Percentiles rank a stretch among this genome's conserved stretches.
These are phyloP conservation scores for Planiliza haematocheilus DNA, from an alignment of 2,113 vertebrate genomes.

Conservation along the genomic window DNA sequence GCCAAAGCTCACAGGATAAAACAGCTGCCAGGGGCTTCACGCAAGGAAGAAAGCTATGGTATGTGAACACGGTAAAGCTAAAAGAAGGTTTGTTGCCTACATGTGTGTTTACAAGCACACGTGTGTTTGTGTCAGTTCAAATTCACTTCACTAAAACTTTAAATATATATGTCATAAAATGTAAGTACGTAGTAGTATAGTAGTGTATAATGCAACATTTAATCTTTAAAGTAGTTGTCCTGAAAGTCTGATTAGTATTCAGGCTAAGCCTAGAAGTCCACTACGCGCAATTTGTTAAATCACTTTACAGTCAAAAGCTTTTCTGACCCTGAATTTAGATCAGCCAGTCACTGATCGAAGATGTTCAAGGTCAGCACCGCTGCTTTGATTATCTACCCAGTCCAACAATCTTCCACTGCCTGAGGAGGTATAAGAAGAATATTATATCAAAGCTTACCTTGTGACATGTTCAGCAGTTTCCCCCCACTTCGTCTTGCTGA, in stretches of 20 bases:
- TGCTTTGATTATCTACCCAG: slow-evolving; percentile 44
- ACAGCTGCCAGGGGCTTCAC: slow-evolving; percentile 73
- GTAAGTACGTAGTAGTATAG: too few relatives aligned
- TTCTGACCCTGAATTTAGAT: slow-evolving; percentile 57
- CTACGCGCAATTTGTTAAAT: slow-evolving; percentile 54
- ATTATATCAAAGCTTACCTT: slow-evolving; percentile 67
- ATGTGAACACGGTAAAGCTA: slow-evolving; percentile 61
- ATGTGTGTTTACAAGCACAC: slow-evolving; percentile 20
- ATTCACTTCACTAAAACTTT: slow-evolving; percentile 3
- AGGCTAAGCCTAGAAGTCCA: slow-evolving; percentile 10
- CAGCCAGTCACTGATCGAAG: slow-evolving; percentile 32
- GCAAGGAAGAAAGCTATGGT: slow-evolving; percentile 51
- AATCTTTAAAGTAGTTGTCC: slow-evolving; percentile 37
- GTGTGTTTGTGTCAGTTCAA: slow-evolving; percentile 16
- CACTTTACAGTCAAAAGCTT: slow-evolving; percentile 52
- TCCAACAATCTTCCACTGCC: slow-evolving; percentile 16
- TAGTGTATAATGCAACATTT: slow-evolving; percentile 23
- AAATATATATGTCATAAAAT: slow-evolving; percentile 33
- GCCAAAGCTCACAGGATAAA: slow-evolving; percentile 57
- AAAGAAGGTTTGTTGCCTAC: slow-evolving; percentile 59
- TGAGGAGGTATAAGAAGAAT: slow-evolving; percentile 37
- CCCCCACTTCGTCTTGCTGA: slow-evolving; percentile 42
- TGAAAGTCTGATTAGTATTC: slow-evolving; percentile 38
- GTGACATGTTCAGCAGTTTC: slow-evolving; percentile 54
- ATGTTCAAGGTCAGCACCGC: slow-evolving; percentile 67